Base-by-base conservation (phyloP, 2,113 vertebrate genomes). In the Halichoerus grypus region DNA sequence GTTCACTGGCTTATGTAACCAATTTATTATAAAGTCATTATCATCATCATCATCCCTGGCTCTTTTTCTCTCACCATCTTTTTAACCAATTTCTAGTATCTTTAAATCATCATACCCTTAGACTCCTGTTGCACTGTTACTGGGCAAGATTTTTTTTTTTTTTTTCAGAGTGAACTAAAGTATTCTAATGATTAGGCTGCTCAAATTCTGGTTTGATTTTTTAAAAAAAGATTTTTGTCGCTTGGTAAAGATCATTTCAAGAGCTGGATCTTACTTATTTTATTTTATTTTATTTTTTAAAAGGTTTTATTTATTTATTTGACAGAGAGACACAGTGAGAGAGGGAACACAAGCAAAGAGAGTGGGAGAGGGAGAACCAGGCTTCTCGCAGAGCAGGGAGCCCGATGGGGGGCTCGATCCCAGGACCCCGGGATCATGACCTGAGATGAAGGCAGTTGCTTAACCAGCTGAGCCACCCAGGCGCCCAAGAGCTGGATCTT, bases 1-100 rank as follows among this genome's bases (percentile, higher is more conserved):
- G 49, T 72, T 59, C 81, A 95, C 10, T 57, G 28, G n/a, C n/a
- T 97, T 86, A 94, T 59, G 71, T 51, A 97, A 95, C 81, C 49
- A 93, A 55, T 91, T 88, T 90, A 61, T 96, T 91, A 42, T 80
- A 91, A 96, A 97, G 72, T 59, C 12, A 91, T 86, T 4, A 88
- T 8, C 13, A 77, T 61, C 10, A 92, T 87, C 8, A 89, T 14
- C 71, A 26, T 76, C 74, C 42, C 42, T 42, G 42, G 42, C 18
- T 88, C 53, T 28, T 9, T 24, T 13, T n/a, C 18, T 53, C 3
- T 53, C 15, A 51, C 31, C 65, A 15, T 42, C 11, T 26, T n/a
- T 46, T 72, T 55, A 86, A 59, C 4, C 21, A 88, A 21, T 96
- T 96, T 22, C 18, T 53, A 33, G 22, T 82, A 57, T 90, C 28